These are phyloP conservation scores for Apolygus lucorum DNA, from an alignment of 1,140 invertebrate genomes.

Conservation along the genomic window DNA sequence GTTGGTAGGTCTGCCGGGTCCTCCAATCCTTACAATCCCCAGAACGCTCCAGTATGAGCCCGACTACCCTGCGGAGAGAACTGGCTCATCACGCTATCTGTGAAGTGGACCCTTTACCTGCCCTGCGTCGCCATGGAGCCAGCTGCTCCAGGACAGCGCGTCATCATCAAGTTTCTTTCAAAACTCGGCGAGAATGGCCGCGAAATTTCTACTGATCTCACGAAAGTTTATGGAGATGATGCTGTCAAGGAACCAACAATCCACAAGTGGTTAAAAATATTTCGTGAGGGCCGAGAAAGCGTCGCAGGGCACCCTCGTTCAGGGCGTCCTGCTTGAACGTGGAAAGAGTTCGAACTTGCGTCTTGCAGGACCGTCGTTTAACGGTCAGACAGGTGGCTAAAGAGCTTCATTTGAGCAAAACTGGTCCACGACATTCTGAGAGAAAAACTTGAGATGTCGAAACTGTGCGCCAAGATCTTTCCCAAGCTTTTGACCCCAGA, in stretches of 20 bases:
- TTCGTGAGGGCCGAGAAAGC: conserved; percentile 26
- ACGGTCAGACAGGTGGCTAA: conserved; percentile 30
- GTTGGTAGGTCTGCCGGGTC: background rate
- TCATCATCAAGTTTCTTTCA: background rate
- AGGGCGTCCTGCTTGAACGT: conserved; percentile 34
- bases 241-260: conserved; percentile 28
- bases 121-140: background rate
- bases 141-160: background rate
- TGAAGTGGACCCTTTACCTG: background rate
- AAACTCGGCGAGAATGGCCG: background rate
- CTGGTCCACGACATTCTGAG: conserved; percentile 28
- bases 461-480: conserved; percentile 25
- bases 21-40: background rate
- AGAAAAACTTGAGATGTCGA: conserved; percentile 26
- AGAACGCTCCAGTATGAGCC: background rate
- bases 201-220: background rate
- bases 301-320: conserved; percentile 26
- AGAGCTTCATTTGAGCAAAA: conserved; percentile 21
- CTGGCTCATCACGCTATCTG: background rate
- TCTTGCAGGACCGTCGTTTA: conserved; percentile 27
- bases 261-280: conserved; percentile 27
- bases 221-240: conserved; percentile 23
- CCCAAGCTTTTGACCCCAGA: conserved; percentile 17
- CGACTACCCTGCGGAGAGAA: background rate
- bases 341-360: conserved; percentile 33